phyloP scores from a whole-genome alignment of 1,140 invertebrate genomes.

The Bombus affinis region DNA sequence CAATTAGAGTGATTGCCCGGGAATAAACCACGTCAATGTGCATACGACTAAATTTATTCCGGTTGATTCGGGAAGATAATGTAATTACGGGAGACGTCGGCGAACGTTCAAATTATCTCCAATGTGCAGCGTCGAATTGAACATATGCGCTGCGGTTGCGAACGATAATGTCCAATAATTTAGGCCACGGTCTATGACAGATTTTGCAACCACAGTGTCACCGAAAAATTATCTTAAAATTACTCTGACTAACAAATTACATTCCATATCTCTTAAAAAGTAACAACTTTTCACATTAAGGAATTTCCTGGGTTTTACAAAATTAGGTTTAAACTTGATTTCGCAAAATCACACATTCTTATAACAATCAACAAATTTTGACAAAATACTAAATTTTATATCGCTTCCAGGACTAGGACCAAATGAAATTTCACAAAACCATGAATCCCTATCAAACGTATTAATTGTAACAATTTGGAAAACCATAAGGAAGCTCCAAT shows the following conservation, averaged over 20 bases:
- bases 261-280: neutral
- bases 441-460: too few relatives aligned
- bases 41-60: constrained; percentile 47
- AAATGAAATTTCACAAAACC: too few relatives aligned
- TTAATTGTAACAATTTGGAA: too few relatives aligned
- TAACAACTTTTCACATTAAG: too few relatives aligned
- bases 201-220: neutral
- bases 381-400: too few relatives aligned
- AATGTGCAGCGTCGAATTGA: constrained; percentile 21
- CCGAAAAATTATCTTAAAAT: neutral
- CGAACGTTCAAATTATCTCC: constrained; percentile 33
- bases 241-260: neutral
- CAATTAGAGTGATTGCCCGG: neutral
- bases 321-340: too few relatives aligned
- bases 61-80: constrained; percentile 37
- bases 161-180: constrained; percentile 41
- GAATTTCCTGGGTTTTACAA: too few relatives aligned
- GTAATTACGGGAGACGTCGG: constrained; percentile 16
- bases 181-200: neutral
- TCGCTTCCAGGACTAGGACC: too few relatives aligned
- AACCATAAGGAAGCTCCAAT: too few relatives aligned
- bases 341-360: too few relatives aligned
- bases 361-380: too few relatives aligned
- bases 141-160: neutral
- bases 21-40: constrained; percentile 12